Percentiles rank a stretch among this genome's conserved stretches.
phyloP scores from a whole-genome alignment of 2,888 invertebrate genomes.

The Eumerus sabulonum region DNA sequence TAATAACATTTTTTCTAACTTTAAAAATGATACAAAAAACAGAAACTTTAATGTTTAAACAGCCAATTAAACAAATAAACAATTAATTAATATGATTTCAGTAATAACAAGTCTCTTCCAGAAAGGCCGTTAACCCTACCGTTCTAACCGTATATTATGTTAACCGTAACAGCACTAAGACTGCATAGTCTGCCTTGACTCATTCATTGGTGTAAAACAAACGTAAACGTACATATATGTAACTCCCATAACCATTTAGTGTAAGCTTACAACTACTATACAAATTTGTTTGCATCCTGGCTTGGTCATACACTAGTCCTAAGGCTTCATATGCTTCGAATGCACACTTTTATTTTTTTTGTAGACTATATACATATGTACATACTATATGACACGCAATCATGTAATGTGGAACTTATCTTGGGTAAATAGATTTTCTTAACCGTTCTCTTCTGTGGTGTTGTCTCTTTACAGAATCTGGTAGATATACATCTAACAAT shows the following conservation, averaged over 20 bases:
- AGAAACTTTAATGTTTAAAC: constrained; percentile 38
- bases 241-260: constrained; percentile 49
- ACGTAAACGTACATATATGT: constrained; percentile 9
- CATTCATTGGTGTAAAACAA: constrained; percentile 26
- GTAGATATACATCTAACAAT: constrained; percentile 16
- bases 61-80: constrained; percentile 47
- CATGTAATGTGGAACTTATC: constrained; percentile 25
- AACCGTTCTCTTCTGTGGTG: constrained; percentile 6
- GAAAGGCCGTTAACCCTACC: constrained; percentile 66
- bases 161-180: constrained; percentile 68
- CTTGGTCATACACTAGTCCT: constrained; percentile 33
- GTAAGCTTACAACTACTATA: constrained; percentile 41
- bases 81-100: constrained; percentile 51
- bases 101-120: constrained; percentile 66
- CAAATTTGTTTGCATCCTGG: constrained; percentile 25
- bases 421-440: constrained; percentile 11
- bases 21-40: constrained; percentile 30
- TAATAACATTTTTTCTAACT: constrained; percentile 67
- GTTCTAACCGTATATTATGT: constrained; percentile 68
- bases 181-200: constrained; percentile 52
- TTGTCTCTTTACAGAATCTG: constrained; percentile 57
- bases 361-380: not conserved
- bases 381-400: constrained; percentile 41
- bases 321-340: constrained; percentile 53
- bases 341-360: constrained; percentile 36